A percentile compares a stretch with the other conserved stretches of the same genome.
phyloP scores from a whole-genome alignment of 2,888 invertebrate species.

The Brachycybe producta region DNA sequence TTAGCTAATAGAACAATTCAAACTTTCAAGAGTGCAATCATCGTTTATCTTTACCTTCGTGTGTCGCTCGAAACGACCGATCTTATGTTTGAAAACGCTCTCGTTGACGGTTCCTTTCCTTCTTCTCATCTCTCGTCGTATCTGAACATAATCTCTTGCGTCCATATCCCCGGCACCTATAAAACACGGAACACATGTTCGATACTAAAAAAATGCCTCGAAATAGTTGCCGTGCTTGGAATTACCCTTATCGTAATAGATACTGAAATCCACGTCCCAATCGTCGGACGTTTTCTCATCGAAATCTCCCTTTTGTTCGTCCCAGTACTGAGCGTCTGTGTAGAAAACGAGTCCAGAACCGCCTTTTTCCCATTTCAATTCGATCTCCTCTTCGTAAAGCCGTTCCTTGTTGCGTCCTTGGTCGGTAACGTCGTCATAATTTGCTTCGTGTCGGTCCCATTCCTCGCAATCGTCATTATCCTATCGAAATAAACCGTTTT shows the following conservation, averaged over 20 bases:
- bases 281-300: constrained; percentile 44
- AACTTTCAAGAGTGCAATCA: not conserved
- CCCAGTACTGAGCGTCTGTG: constrained; percentile 44
- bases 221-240: not conserved
- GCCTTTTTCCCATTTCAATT: constrained; percentile 45
- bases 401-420: constrained; percentile 39
- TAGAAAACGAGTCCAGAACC: constrained; percentile 45
- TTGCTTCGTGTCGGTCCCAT: constrained; percentile 42
- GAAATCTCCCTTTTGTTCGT: constrained; percentile 38
- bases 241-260: constrained; percentile 36
- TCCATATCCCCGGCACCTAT: constrained; percentile 38
- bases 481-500: constrained; percentile 24
- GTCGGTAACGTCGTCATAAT: constrained; percentile 38
- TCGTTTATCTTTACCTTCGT: constrained; percentile 29
- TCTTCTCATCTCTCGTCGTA: constrained; percentile 29
- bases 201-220: not conserved
- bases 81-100: constrained; percentile 22
- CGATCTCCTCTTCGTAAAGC: constrained; percentile 35
- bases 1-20: not conserved
- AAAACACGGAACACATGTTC: constrained; percentile 7
- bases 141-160: constrained; percentile 36
- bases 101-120: constrained; percentile 23
- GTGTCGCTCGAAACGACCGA: constrained; percentile 37
- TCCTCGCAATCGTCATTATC: constrained; percentile 40
- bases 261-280: constrained; percentile 44